Evolutionary conservation across 2,113 vertebrate genomes (phyloP).

Genomic region (Vicugna pacos): DNA sequence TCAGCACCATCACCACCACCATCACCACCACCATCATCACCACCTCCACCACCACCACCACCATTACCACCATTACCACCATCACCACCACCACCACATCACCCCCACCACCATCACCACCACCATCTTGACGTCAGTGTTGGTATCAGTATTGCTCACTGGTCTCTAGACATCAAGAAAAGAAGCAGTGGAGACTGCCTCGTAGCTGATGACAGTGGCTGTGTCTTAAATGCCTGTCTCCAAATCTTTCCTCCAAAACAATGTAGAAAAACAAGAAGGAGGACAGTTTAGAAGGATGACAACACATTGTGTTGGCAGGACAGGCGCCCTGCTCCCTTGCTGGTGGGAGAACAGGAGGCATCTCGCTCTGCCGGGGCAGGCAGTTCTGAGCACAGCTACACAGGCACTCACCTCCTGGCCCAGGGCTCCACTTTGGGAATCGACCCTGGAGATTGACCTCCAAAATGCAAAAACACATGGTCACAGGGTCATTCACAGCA

Average conservation of each 20-base stretch:
- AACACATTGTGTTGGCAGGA: neutral
- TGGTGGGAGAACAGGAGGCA: neutral
- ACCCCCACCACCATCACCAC: too few species aligned
- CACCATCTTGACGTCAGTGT: too few species aligned
- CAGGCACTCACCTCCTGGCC: too few species aligned
- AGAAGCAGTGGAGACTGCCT: neutral
- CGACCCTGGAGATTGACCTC: neutral
- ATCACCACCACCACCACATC: too few species aligned
- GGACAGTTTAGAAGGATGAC: too few species aligned
- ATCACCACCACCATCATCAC: fast-evolving
- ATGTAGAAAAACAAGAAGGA: neutral
- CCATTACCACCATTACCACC: neutral
- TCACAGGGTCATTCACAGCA: neutral
- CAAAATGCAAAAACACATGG: neutral
- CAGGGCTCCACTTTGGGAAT: neutral
- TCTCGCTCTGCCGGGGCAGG: neutral
- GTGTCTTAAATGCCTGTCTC: neutral
- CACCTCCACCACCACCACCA: fast-evolving
- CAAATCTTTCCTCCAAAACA: neutral
- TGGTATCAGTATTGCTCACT: neutral
- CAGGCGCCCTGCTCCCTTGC: neutral
- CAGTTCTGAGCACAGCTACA: neutral
- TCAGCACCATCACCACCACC: fast-evolving
- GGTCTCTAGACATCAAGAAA: neutral
- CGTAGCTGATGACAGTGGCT: neutral